Evolutionary conservation across 1,140 invertebrate genomes (phyloP).

Genomic region (Caenorhabditis brenneri): DNA sequence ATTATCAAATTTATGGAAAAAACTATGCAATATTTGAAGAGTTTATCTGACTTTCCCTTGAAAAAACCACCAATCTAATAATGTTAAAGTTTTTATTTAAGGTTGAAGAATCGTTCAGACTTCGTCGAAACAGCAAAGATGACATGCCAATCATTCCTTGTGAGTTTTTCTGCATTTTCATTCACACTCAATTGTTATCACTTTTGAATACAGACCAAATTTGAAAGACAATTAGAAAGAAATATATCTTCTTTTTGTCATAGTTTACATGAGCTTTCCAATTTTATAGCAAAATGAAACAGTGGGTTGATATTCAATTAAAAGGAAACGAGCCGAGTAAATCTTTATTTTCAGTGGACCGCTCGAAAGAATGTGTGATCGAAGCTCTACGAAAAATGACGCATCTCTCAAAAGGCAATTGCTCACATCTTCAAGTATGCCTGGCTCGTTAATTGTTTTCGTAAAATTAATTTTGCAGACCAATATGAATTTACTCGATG

Average conservation of each 20-base stretch:
- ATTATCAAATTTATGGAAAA: not conserved
- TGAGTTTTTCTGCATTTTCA: not conserved
- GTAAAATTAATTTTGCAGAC: not conserved
- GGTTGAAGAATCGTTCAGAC: constrained; percentile 32
- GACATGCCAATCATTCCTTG: constrained; percentile 31
- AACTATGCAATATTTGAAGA: no score
- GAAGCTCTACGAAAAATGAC: not conserved
- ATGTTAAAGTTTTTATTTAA: not conserved
- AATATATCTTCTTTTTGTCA: not conserved
- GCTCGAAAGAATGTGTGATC: constrained; percentile 7
- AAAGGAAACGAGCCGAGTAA: no score
- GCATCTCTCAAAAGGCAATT: not conserved
- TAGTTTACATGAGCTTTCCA: no score
- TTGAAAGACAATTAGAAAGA: not conserved
- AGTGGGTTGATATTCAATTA: no score
- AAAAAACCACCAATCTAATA: no score
- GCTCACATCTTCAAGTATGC: constrained; percentile 12
- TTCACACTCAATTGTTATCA: not conserved
- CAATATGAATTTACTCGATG: not conserved
- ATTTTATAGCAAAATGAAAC: no score
- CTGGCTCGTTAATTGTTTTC: no score
- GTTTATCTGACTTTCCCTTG: not conserved
- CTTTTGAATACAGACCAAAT: not conserved
- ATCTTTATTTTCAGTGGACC: not conserved
- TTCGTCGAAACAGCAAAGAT: constrained; percentile 8